Evolutionary conservation across 2,797 vertebrate species (phyloP).

Genomic region (Lepus townsendii): DNA sequence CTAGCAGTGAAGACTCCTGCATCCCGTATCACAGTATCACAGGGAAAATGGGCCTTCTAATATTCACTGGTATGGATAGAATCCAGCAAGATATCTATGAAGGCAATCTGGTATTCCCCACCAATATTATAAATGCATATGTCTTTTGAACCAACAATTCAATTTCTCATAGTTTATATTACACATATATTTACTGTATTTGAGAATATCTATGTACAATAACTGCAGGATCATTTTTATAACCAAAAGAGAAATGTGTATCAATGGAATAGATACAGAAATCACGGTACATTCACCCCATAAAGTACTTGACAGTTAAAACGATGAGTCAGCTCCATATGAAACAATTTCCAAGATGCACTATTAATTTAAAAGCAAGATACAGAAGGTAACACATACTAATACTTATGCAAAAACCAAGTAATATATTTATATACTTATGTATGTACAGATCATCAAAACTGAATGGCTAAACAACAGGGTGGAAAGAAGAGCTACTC

Average conservation of each 20-base stretch:
- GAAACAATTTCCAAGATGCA: constrained; percentile 53
- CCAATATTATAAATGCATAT: constrained; percentile 29
- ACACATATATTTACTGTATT: constrained; percentile 32
- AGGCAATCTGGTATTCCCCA: constrained; percentile 38
- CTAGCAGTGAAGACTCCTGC: no score
- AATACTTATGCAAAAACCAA: background rate
- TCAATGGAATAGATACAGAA: constrained; percentile 48
- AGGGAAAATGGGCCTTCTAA: constrained; percentile 44
- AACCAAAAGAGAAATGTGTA: constrained; percentile 27
- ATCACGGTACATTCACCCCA: background rate
- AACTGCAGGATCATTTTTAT: background rate
- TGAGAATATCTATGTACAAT: background rate
- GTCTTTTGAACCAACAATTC: constrained; percentile 49
- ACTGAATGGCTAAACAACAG: background rate
- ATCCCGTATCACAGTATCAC: no score
- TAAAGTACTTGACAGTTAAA: constrained; percentile 20
- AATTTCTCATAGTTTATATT: constrained; percentile 39
- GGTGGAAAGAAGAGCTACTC: background rate
- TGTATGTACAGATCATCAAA: background rate
- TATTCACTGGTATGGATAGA: constrained; percentile 35
- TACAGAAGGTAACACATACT: background rate
- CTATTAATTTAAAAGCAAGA: background rate
- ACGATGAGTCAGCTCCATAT: background rate
- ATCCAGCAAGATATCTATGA: constrained; percentile 33
- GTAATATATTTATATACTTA: background rate